Base-by-base conservation (phyloP, 2,113 vertebrate genomes). In the Halcyon senegalensis region DNA sequence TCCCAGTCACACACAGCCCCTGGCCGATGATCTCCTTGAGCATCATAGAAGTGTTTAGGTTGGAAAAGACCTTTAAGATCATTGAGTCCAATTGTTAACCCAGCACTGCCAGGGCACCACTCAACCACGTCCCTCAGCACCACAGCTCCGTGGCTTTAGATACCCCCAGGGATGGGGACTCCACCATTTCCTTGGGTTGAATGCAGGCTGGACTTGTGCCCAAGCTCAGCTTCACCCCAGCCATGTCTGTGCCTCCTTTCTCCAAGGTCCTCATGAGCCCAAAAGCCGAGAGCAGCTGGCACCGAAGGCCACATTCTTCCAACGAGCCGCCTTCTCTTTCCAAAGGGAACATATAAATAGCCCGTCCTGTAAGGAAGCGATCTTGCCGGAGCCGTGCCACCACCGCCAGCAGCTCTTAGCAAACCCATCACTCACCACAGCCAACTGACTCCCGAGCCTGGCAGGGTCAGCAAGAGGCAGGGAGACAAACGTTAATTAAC, bases 401-500 rank as follows among this genome's bases (percentile, higher is more conserved):
- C 58, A 19, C 79, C 4, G 0, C 84, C 5, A 20, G 62, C 73
- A 59, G 4, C 89, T 51, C 21, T 2, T 6, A 73, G 89, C 80
- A 80, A 77, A 77, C 20, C 73, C 88, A 23, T 66, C n/a, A 39
- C 88, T 79, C 59, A 7, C 63, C 28, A 92, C 91, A 66, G 89
- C 91, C 91, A 69, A 89, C 81, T 84, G 53, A 60, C 69, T 60
- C 69, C 84, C 1, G 3, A 8, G 33, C 33, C 94, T 53, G 88
- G 83, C 92, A 84, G 92, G 94, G 90, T 69, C 94, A 94, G 92
- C 51, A 41, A 15, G 23, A 28, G 10, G 7, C 90, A 73, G 90
- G 90, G 67, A 86, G 83, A 59, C 30, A 59, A 90, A 86, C 20
- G 68, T 46, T 93, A 88, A 88, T 92, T 83, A 96, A 94, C 20